Evolutionary conservation across 2,888 invertebrate species (phyloP).

Genomic region (Zygogramma bicolorata): DNA sequence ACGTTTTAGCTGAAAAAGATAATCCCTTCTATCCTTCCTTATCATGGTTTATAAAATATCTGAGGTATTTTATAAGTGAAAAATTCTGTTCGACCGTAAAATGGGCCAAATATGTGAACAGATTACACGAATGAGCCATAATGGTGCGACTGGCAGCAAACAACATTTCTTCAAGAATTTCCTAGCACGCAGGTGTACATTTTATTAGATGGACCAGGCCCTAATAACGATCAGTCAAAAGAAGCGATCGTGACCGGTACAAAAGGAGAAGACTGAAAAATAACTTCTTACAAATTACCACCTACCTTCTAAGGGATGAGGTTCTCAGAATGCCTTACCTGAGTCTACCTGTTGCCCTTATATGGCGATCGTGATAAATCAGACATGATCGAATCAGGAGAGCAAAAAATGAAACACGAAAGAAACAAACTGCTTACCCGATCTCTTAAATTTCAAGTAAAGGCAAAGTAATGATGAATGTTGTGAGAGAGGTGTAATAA

Average conservation of each 20-base stretch:
- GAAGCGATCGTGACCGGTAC: constrained; percentile 13
- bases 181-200: constrained; percentile 11
- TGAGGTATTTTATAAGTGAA: no score
- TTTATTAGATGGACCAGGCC: constrained; percentile 9
- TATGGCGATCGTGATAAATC: background rate
- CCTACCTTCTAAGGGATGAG: constrained; percentile 12
- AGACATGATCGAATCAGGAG: background rate
- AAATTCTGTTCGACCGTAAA: no score
- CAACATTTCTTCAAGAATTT: background rate
- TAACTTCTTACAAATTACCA: constrained; percentile 11
- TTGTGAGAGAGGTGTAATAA: no score
- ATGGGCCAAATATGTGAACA: background rate
- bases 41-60: no score
- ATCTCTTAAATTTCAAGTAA: no score
- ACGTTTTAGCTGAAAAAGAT: no score
- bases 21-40: no score
- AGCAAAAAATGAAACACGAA: no score
- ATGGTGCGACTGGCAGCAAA: background rate
- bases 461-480: no score
- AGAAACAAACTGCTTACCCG: no score
- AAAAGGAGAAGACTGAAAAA: constrained; percentile 18
- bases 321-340: constrained; percentile 16
- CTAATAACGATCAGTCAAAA: constrained; percentile 6
- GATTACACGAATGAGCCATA: background rate
- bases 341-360: constrained; percentile 10